These are phyloP conservation scores for Aleiodes leptofemur DNA, from an alignment of 2,888 invertebrate species.

Conservation along the genomic window DNA sequence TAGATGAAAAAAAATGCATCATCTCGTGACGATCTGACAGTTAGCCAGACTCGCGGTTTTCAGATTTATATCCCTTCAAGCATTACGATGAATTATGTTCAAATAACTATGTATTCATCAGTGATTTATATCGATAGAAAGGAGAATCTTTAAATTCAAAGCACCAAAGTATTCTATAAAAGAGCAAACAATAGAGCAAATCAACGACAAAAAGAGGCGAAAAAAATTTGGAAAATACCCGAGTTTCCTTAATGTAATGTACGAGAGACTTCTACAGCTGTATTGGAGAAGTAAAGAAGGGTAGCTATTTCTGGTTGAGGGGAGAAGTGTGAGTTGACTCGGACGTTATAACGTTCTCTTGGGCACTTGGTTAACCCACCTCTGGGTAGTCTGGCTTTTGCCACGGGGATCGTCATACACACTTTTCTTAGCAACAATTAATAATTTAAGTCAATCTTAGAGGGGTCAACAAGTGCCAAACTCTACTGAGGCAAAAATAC, in stretches of 20 bases:
- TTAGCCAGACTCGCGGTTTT: slow-evolving; percentile 17
- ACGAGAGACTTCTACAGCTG: slow-evolving; percentile 64
- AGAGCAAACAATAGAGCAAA: slow-evolving; percentile 42
- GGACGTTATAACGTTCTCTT: slow-evolving; percentile 69
- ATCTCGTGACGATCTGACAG: slow-evolving; percentile 23
- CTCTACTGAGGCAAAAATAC: slow-evolving; percentile 30
- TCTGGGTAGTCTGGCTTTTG: slow-evolving; percentile 70
- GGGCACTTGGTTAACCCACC: slow-evolving; percentile 70
- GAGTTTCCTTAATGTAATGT: slow-evolving; percentile 44
- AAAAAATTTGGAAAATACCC: background rate
- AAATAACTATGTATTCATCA: no score
- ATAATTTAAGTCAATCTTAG: slow-evolving; percentile 15
- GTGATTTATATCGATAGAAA: no score
- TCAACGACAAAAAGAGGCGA: background rate
- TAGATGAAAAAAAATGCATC: slow-evolving; percentile 36
- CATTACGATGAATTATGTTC: background rate
- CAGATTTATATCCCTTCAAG: background rate
- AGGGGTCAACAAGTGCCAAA: slow-evolving; percentile 38
- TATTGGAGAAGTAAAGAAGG: slow-evolving; percentile 73
- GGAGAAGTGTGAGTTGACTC: slow-evolving; percentile 65
- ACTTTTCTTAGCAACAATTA: slow-evolving; percentile 60
- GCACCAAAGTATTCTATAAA: slow-evolving; percentile 17
- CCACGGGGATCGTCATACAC: slow-evolving; percentile 69
- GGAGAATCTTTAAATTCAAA: background rate
- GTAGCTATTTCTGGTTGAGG: slow-evolving; percentile 75